A percentile compares a stretch with the other conserved stretches of the same genome.
phyloP scores from a whole-genome alignment of 1,140 invertebrate genomes.

The Papilio polyxenes region DNA sequence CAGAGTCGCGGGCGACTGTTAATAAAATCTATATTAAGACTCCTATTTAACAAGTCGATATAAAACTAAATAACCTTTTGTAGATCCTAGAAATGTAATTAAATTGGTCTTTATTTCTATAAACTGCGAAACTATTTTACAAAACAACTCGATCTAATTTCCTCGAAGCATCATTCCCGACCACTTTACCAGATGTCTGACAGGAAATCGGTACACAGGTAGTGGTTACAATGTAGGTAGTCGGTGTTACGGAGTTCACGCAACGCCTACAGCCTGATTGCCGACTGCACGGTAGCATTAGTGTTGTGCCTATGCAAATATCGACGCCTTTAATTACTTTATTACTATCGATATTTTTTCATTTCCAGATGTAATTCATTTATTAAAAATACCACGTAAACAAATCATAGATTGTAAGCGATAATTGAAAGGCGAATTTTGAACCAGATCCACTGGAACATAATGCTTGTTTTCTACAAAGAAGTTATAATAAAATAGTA shows the following conservation, averaged over 20 bases:
- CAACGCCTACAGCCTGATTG: conserved; percentile 38
- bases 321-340: conserved; percentile 42
- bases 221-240: conserved; percentile 39
- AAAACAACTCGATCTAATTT: conserved; percentile 37
- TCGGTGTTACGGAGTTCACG: conserved; percentile 37
- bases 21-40: too few species aligned
- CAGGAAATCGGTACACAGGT: conserved; percentile 42
- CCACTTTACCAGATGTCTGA: conserved; percentile 46
- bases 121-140: conserved; percentile 1
- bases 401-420: background rate
- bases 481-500: too few species aligned
- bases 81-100: background rate
- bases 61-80: background rate
- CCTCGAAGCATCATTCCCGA: conserved; percentile 1
- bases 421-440: too few species aligned
- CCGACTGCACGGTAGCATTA: conserved; percentile 45
- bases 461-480: too few species aligned
- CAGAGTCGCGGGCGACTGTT: too few species aligned
- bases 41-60: too few species aligned
- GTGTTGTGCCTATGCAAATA: conserved; percentile 40
- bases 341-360: background rate
- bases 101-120: background rate
- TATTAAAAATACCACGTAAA: background rate
- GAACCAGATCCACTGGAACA: too few species aligned
- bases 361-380: background rate